These are phyloP conservation scores for Bambusicola thoracicus DNA, from an alignment of 2,113 vertebrate genomes.

Conservation along the genomic window DNA sequence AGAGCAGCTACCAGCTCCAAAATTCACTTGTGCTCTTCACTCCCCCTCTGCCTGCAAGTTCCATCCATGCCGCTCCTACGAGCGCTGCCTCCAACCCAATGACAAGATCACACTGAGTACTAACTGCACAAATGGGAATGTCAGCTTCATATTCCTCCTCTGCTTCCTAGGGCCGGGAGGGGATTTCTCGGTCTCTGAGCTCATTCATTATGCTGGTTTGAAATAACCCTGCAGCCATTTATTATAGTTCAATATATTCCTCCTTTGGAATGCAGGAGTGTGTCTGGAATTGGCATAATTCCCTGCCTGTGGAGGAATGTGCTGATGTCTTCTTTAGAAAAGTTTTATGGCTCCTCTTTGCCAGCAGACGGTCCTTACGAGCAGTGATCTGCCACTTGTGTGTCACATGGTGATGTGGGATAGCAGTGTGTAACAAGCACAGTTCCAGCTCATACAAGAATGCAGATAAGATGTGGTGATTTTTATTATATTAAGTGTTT, in stretches of 20 bases:
- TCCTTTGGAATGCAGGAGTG: neutral
- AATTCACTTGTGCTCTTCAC: neutral
- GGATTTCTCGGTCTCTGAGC: slow-evolving; percentile 2
- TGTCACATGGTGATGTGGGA: neutral
- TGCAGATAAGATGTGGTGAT: neutral
- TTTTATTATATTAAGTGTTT: neutral
- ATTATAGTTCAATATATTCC: neutral
- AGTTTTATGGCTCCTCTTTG: neutral
- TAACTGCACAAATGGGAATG: neutral
- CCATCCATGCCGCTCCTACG: neutral
- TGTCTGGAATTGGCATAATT: neutral
- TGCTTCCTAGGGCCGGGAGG: neutral
- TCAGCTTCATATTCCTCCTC: slow-evolving; percentile 1
- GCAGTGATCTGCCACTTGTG: neutral
- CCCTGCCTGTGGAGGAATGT: neutral
- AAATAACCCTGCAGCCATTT: slow-evolving; percentile 27
- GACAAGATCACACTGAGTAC: slow-evolving; percentile 10
- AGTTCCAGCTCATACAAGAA: neutral
- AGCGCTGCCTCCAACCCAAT: neutral
- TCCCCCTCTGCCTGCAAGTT: neutral
- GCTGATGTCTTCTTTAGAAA: neutral
- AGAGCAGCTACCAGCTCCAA: neutral
- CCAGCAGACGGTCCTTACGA: neutral
- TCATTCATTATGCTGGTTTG: slow-evolving; percentile 35
- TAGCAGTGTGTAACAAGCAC: fast-evolving